Percentiles rank a stretch among this genome's conserved stretches.
These are phyloP conservation scores for Rostratula benghalensis DNA, from an alignment of 2,113 vertebrate species.

Conservation along the genomic window DNA sequence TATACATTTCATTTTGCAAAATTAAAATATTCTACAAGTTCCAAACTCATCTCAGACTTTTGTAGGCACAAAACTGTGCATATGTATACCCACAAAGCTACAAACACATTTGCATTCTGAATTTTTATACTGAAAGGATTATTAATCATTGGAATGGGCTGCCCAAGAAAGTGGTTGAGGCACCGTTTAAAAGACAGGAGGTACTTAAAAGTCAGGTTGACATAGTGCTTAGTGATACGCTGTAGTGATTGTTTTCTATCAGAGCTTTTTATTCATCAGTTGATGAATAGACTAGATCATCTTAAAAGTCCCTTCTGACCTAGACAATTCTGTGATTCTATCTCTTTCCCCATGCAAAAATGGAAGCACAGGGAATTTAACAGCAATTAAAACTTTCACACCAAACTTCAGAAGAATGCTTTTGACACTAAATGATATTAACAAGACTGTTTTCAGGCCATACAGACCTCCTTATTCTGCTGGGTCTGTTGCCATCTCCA, in stretches of 20 bases:
- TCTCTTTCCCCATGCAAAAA: neutral
- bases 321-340: too few relatives aligned
- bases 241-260: too few relatives aligned
- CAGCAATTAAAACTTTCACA: neutral
- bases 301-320: too few relatives aligned
- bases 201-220: too few relatives aligned
- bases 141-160: too few relatives aligned
- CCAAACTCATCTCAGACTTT: neutral
- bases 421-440: neutral
- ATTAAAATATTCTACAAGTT: neutral
- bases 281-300: too few relatives aligned
- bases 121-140: too few relatives aligned
- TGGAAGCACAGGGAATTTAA: neutral
- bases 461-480: conserved; percentile 96
- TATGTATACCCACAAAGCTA: neutral
- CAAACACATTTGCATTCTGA: neutral
- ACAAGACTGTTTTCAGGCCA: neutral
- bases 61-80: neutral
- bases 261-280: too few relatives aligned
- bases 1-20: neutral
- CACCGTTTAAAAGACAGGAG: too few relatives aligned
- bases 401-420: neutral
- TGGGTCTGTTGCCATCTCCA: conserved; percentile 99
- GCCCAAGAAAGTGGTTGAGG: too few relatives aligned
- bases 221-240: too few relatives aligned